Base-by-base conservation (phyloP, 2,113 vertebrate species). In the Perognathus longimembris region DNA sequence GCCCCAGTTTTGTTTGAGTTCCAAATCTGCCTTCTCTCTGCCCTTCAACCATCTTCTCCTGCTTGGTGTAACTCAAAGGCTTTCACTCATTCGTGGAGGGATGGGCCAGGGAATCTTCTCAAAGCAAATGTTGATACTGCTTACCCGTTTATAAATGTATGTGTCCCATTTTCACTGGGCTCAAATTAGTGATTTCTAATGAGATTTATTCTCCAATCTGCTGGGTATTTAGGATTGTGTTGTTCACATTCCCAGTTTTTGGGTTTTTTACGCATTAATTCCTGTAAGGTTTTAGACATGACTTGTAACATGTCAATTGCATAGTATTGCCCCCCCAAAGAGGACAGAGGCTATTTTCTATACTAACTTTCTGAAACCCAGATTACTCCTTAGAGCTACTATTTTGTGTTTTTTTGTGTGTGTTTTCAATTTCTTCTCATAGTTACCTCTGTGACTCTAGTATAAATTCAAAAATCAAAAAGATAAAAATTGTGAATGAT, bases 181-280 rank as follows among this genome's bases (percentile, higher is more conserved):
- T 45, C 45, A 45, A 45, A 45, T 45, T 8, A 45, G 10, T 78
- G 14, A 73, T 66, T 78, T 84, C 32, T 22, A 12, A 32, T 57
- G 17, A 71, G 71, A 30, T 61, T 70, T 90, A 45, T 93, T 32
- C 18, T 59, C 73, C 42, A 42, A 84, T 15, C 20, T 26, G 28
- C 18, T 59, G 40, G 64, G 0, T 70, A 34, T 70, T 91, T 87
- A 69, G 22, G 70, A 85, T 69, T 45, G 21, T 26, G 8, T 57
- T 85, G 34, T 32, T 67, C 69, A 70, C 86, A 76, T 94, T 87
- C 26, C 28, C 75, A 69, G 7, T 63, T 63, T 34, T 83, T 70
- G 7, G 7, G n/a, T 78, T 84, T 0, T 61, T 88, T 54, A 4
- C 54, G 42, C 59, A 12, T 71, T 77, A 1, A 57, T 66, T 77